A percentile compares a stretch with the other conserved stretches of the same genome.
Evolutionary conservation across 2,113 vertebrate genomes (phyloP).

Genomic region (Mandrillus leucophaeus): DNA sequence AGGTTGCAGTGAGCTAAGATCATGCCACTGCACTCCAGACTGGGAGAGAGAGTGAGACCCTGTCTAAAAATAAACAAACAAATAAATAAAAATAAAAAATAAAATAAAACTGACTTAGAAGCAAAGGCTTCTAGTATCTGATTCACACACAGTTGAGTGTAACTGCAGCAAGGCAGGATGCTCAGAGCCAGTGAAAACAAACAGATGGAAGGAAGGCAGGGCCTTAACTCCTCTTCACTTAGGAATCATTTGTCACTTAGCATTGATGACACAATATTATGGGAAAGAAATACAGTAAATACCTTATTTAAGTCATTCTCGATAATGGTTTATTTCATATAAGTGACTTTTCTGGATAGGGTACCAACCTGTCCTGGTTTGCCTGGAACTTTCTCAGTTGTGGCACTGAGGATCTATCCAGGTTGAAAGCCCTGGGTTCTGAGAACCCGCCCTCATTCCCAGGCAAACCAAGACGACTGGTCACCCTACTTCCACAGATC

Average conservation of each 20-base stretch:
- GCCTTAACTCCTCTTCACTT: slow-evolving; percentile 6
- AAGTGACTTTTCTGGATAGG: slow-evolving; percentile 20
- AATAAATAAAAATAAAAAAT: too few species aligned
- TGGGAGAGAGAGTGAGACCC: too few species aligned
- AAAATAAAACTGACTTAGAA: neutral
- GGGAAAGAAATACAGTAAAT: slow-evolving; percentile 32
- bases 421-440: neutral
- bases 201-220: neutral
- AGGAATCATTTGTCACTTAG: neutral
- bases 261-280: slow-evolving; percentile 11
- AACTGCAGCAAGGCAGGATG: slow-evolving; percentile 6
- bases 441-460: neutral
- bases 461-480: neutral
- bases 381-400: neutral
- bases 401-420: neutral
- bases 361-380: neutral
- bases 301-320: slow-evolving; percentile 39
- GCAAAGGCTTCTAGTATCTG: neutral
- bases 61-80: too few species aligned
- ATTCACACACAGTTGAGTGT: neutral
- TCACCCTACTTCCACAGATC: neutral
- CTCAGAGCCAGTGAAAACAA: neutral
- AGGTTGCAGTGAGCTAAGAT: too few species aligned
- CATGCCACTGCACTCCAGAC: too few species aligned
- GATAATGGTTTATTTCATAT: slow-evolving; percentile 11